Evolutionary conservation across 2,888 invertebrate genomes (phyloP), one percentile per base, ranked within the genome.

Genomic region (Caenorhabditis zanzibari): DNA sequence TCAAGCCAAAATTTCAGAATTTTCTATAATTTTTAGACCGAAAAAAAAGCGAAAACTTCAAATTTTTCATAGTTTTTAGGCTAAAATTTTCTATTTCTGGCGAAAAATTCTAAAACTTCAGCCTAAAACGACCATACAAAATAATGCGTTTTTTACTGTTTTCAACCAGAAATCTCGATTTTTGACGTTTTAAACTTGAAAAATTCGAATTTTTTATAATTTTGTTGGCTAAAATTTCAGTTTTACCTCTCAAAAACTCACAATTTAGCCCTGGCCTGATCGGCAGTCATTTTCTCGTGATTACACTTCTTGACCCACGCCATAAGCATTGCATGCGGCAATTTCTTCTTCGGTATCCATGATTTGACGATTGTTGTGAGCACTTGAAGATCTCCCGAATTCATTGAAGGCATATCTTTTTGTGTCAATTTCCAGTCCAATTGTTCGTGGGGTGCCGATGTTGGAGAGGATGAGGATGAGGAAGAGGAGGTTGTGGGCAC

Each of bases 231-330:
- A n/a, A n/a, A n/a, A n/a, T n/a, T n/a, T n/a, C n/a, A n/a, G n/a
- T n/a, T n/a, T n/a, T n/a, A n/a, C n/a, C n/a, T n/a, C n/a, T n/a
- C n/a, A n/a, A n/a, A 32, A 52, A 68, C 69, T 24, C 47, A 75
- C 75, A 77, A 56, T n/a, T 63, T 69, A 1, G 9, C 10, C 22
- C 77, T 69, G 2, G 77, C 77, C 32, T 41, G 41, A 47, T 77
- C 77, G 9, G 38, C 38, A 6, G n/a, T 56, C 26, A 71, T 14
- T 22, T 54, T 61, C 19, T 14, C 16, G 7, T 38, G n/a, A 19
- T 71, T 77, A 6, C 63, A 63, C 5, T 71, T 69, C 22, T 77
- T 71, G 12, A 77, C 14, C 77, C 77, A 77, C 4, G 4, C 12
- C 1, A 35, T 63, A 1, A 71, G 7, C 38, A 56, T 1, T 0